phyloP scores from a whole-genome alignment of 2,797 vertebrate species.

The Sebastiscus albofasciatus region DNA sequence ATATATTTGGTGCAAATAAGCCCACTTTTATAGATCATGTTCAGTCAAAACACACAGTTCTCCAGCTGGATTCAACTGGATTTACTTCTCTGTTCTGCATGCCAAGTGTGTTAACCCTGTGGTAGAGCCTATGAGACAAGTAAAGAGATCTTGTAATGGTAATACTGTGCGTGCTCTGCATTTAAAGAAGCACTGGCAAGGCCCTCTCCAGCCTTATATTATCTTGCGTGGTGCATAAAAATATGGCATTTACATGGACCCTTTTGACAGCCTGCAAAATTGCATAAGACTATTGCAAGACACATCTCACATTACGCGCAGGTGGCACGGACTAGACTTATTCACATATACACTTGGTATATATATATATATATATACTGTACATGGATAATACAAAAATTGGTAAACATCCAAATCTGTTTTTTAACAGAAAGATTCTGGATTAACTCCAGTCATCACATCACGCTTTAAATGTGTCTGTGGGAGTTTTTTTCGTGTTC shows the following conservation, averaged over 20 bases:
- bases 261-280: slow-evolving; percentile 44
- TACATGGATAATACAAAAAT: background rate
- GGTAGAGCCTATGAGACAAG: slow-evolving; percentile 57
- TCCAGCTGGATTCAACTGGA: slow-evolving; percentile 39
- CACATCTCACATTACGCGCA: background rate
- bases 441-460: background rate
- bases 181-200: slow-evolving; percentile 44
- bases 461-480: slow-evolving; percentile 1
- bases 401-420: background rate
- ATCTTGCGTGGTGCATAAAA: slow-evolving; percentile 55
- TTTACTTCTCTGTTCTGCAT: slow-evolving; percentile 46
- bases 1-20: slow-evolving; percentile 4
- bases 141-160: slow-evolving; percentile 68
- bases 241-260: slow-evolving; percentile 52
- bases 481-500: background rate
- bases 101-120: slow-evolving; percentile 38
- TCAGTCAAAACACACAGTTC: slow-evolving; percentile 17
- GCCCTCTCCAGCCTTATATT: slow-evolving; percentile 31
- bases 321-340: background rate
- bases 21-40: background rate
- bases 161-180: slow-evolving; percentile 52
- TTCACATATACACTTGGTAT: background rate
- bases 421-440: background rate
- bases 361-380: background rate
- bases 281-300: slow-evolving; percentile 16